A percentile compares a stretch with the other conserved stretches of the same genome.
phyloP scores from a whole-genome alignment of 2,888 invertebrate genomes.

The Drosophila longiperda region DNA sequence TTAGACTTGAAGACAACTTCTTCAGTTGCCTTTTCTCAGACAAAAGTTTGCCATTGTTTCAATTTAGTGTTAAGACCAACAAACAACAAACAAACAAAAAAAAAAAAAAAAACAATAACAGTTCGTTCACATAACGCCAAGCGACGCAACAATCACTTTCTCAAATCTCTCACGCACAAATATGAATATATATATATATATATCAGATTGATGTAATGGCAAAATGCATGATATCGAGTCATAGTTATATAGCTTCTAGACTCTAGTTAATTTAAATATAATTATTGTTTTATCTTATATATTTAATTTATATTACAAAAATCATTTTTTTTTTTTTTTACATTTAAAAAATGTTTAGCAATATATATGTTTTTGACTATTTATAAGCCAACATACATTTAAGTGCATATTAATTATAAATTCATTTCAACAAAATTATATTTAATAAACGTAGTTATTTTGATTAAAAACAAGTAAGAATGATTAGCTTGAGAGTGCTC shows the following conservation, averaged over 20 bases:
- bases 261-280: conserved; percentile 29
- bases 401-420: conserved; percentile 58
- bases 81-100: conserved; percentile 5
- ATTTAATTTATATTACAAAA: conserved; percentile 5
- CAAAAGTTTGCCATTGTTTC: conserved; percentile 58
- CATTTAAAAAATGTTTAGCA: conserved; percentile 19
- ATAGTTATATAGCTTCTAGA: conserved; percentile 56
- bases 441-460: conserved; percentile 62
- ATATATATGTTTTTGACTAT: conserved; percentile 60
- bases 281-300: conserved; percentile 28
- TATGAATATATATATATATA: conserved; percentile 6
- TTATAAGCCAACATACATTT: conserved; percentile 50
- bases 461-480: neutral
- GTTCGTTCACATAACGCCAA: conserved; percentile 22
- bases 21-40: conserved; percentile 11
- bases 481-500: neutral
- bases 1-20: conserved; percentile 2
- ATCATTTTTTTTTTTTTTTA: conserved; percentile 12
- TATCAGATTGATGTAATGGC: conserved; percentile 52
- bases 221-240: conserved; percentile 72
- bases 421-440: conserved; percentile 36
- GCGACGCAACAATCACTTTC: conserved; percentile 29
- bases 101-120: neutral
- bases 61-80: conserved; percentile 32
- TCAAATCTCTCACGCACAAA: conserved; percentile 7